Conservation (phyloP, 2,888 invertebrate genomes). For the Rotaria sp. region DNA sequence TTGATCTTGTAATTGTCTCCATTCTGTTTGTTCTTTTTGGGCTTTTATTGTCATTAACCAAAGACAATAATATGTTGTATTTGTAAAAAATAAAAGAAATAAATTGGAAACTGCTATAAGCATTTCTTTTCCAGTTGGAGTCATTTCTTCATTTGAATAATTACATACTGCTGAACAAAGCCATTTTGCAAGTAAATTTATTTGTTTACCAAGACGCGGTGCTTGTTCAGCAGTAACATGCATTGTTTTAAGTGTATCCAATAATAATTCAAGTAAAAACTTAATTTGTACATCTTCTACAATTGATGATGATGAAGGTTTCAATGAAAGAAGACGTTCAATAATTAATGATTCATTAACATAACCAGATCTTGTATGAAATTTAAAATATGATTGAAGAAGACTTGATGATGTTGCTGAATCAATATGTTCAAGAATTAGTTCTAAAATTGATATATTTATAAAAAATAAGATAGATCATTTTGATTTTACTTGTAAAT, state of each 20-base stretch:
- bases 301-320: neutral
- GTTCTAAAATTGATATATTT: neutral
- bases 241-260: constrained; percentile 1
- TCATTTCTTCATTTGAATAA: neutral
- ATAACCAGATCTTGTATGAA: constrained; percentile 20
- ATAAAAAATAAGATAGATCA: neutral
- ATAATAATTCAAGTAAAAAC: neutral
- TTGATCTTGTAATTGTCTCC: neutral
- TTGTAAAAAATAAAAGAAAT: neutral
- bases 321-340: neutral
- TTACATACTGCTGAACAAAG: neutral
- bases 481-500: neutral
- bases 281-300: neutral
- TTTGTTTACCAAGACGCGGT: neutral
- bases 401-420: neutral
- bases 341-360: neutral
- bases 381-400: constrained; percentile 16
- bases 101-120: neutral
- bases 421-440: constrained; percentile 1
- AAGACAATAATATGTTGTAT: neutral
- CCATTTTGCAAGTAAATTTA: constrained; percentile 20
- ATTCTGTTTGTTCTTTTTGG: neutral
- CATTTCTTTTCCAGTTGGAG: neutral
- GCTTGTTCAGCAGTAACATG: neutral
- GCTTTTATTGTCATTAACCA: constrained; percentile 24